Percentiles rank a stretch among this genome's conserved stretches.
Evolutionary conservation across 64 coral and sea anemone genomes (phyloP).

Genomic region (Astreopora myriophthalma): DNA sequence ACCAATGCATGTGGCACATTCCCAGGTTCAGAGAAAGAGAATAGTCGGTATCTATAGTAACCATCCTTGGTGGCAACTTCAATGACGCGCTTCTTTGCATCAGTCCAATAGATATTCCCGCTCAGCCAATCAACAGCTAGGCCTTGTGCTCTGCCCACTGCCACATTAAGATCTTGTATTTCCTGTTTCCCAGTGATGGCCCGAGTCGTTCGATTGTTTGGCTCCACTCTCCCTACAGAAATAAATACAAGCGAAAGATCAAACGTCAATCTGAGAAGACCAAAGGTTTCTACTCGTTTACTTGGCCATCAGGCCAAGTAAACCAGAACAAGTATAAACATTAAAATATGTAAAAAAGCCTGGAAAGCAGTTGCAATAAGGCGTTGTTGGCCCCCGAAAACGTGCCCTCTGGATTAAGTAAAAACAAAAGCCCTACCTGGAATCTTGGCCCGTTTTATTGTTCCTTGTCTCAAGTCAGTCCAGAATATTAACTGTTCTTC

Average conservation of each 20-base stretch:
- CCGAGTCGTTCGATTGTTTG: neutral
- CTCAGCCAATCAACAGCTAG: slow-evolving; percentile 67
- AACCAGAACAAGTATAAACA: no score
- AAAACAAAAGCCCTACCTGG: slow-evolving; percentile 1
- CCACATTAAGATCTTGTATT: slow-evolving; percentile 47
- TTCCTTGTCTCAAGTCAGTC: slow-evolving; percentile 37
- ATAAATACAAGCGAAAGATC: neutral
- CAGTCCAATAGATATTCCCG: slow-evolving; percentile 68
- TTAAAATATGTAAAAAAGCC: no score
- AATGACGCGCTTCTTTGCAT: slow-evolving; percentile 43
- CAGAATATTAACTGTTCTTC: slow-evolving; percentile 27
- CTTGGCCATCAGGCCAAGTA: no score
- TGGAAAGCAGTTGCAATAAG: no score
- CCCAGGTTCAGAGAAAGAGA: slow-evolving; percentile 28
- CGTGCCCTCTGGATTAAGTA: no score
- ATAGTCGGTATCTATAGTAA: slow-evolving; percentile 50
- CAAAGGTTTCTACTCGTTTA: no score
- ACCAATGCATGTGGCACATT: slow-evolving; percentile 43
- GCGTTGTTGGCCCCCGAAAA: no score
- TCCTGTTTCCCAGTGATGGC: slow-evolving; percentile 40
- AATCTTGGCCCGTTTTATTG: slow-evolving; percentile 55
- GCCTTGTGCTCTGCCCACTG: slow-evolving; percentile 29
- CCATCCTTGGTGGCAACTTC: slow-evolving; percentile 58
- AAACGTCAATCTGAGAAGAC: neutral
- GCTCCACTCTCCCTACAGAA: neutral